Conservation (phyloP, 2,888 invertebrate species). For the Polydrusus tereticollis region DNA sequence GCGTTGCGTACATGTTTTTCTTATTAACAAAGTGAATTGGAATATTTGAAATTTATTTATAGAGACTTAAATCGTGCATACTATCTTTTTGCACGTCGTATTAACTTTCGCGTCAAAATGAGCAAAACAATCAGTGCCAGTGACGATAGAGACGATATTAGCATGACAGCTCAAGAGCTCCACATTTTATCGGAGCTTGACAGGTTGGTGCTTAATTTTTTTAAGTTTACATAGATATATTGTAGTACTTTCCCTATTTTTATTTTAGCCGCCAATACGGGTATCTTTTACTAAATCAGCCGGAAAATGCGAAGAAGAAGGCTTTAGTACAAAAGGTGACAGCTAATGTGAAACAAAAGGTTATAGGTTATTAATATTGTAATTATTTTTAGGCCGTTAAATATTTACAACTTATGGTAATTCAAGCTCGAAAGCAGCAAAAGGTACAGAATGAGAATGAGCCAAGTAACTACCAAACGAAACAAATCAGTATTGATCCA, state of each 20-base stretch:
- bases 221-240: background rate
- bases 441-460: constrained; percentile 64
- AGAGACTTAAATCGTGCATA: constrained; percentile 38
- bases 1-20: constrained; percentile 13
- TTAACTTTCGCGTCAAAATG: constrained; percentile 56
- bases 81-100: constrained; percentile 15
- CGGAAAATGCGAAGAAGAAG: constrained; percentile 86
- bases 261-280: constrained; percentile 90
- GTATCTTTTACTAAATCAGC: constrained; percentile 83
- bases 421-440: constrained; percentile 80
- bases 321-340: constrained; percentile 81
- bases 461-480: constrained; percentile 66
- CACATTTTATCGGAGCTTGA: constrained; percentile 89
- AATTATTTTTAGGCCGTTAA: constrained; percentile 76
- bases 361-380: constrained; percentile 18
- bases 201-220: constrained; percentile 69
- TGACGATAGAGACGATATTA: constrained; percentile 64
- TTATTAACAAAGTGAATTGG: constrained; percentile 21
- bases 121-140: constrained; percentile 59
- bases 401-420: constrained; percentile 86
- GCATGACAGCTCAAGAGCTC: constrained; percentile 82
- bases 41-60: constrained; percentile 41
- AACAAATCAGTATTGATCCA: constrained; percentile 84
- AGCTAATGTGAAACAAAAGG: constrained; percentile 48
- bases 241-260: constrained; percentile 5